These are phyloP conservation scores for Drosophila ambigua DNA, from an alignment of 1,140 invertebrate genomes.

Conservation along the genomic window DNA sequence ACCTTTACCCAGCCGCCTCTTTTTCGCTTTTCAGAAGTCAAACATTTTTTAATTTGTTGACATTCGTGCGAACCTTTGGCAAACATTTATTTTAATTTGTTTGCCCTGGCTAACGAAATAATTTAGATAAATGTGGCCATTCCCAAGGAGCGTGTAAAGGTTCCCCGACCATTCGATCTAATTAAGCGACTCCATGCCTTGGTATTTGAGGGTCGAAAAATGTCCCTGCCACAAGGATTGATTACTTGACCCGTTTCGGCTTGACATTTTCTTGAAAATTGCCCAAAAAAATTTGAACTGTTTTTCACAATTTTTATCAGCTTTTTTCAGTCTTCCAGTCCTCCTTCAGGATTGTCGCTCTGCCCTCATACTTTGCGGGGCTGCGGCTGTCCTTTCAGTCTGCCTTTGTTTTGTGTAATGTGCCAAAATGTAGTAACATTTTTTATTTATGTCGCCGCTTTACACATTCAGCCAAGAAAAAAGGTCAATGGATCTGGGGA, in stretches of 20 bases:
- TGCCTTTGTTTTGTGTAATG: constrained; percentile 62
- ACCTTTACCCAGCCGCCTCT: constrained; percentile 11
- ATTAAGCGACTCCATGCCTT: constrained; percentile 51
- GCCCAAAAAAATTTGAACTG: constrained; percentile 57
- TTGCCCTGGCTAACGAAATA: constrained; percentile 68
- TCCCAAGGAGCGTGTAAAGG: constrained; percentile 14
- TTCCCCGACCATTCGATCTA: constrained; percentile 37
- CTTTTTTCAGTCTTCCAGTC: constrained; percentile 17
- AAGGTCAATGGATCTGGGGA: constrained; percentile 63
- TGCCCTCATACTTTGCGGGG: neutral
- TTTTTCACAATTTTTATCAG: constrained; percentile 68
- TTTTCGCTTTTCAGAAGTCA: constrained; percentile 15
- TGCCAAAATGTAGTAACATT: constrained; percentile 71
- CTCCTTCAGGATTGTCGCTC: constrained; percentile 18
- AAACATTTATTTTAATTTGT: constrained; percentile 76
- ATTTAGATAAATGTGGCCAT: constrained; percentile 67
- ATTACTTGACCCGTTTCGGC: constrained; percentile 46
- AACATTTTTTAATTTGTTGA: constrained; percentile 74
- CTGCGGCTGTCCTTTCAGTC: constrained; percentile 9
- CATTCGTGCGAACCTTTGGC: constrained; percentile 40
- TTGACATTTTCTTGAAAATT: constrained; percentile 52
- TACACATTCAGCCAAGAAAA: constrained; percentile 37
- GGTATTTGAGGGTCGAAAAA: constrained; percentile 25
- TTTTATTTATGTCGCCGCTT: constrained; percentile 72
- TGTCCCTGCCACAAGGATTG: constrained; percentile 54